A percentile compares a stretch with the other conserved stretches of the same genome.
Evolutionary conservation across 2,888 invertebrate species (phyloP).

Genomic region (Pseudoips prasinana): DNA sequence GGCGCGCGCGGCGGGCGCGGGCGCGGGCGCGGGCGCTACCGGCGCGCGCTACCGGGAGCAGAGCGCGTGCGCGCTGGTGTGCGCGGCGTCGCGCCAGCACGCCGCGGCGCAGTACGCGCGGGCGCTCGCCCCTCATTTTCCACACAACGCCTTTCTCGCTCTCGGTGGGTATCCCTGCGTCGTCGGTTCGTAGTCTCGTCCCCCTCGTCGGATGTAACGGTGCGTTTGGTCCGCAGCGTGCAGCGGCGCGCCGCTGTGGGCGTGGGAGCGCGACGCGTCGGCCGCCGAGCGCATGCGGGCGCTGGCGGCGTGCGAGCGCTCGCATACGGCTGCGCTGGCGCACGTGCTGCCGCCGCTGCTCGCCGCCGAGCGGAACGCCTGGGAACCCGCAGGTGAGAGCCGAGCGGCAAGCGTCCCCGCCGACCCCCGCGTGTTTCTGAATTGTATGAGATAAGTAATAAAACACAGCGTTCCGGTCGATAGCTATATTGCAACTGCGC

Average conservation of each 20-base stretch:
- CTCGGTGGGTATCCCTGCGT: conserved; percentile 30
- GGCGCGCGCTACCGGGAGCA: conserved; percentile 49
- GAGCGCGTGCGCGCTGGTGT: conserved; percentile 37
- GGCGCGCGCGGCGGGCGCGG: conserved; percentile 28
- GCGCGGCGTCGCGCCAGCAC: conserved; percentile 28
- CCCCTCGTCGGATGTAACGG: conserved; percentile 13
- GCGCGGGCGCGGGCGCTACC: conserved; percentile 21
- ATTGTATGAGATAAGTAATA: too few relatives aligned
- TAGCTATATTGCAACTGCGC: too few relatives aligned
- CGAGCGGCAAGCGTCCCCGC: conserved; percentile 30
- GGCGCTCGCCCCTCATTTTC: conserved; percentile 30
- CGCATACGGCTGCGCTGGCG: conserved; percentile 27
- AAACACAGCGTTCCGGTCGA: too few relatives aligned
- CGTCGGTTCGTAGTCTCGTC: too few relatives aligned
- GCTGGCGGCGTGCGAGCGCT: conserved; percentile 25
- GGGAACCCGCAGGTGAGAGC: conserved; percentile 16
- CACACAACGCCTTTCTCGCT: conserved; percentile 41
- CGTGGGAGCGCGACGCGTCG: conserved; percentile 21
- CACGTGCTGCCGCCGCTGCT: conserved; percentile 26
- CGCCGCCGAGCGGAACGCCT: conserved; percentile 18
- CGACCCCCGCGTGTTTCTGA: conserved; percentile 36
- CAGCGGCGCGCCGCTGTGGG: conserved; percentile 38
- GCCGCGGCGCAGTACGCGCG: conserved; percentile 28
- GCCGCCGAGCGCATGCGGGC: conserved; percentile 19
- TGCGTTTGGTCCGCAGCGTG: conserved; percentile 25